Conservation (phyloP, 1,140 invertebrate genomes). For the Bactericera cockerelli region DNA sequence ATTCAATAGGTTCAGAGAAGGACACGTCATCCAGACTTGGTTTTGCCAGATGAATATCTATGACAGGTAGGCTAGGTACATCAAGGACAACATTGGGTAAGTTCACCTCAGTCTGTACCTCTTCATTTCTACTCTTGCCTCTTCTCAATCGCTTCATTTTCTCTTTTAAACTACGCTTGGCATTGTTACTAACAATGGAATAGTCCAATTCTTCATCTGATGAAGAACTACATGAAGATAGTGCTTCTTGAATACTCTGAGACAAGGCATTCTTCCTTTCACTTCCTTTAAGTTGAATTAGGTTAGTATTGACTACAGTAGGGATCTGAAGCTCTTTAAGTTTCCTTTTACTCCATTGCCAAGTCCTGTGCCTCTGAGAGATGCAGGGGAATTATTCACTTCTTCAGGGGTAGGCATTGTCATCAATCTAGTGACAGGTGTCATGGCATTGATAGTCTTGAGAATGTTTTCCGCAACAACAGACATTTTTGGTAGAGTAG, state of each 20-base stretch:
- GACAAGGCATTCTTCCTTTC: background rate
- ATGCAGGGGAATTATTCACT: background rate
- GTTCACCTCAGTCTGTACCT: background rate
- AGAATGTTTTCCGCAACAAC: background rate
- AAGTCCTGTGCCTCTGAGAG: background rate
- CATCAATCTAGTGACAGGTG: background rate
- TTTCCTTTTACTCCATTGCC: background rate
- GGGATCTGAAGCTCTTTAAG: background rate
- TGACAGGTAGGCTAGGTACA: background rate
- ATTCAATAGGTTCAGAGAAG: background rate
- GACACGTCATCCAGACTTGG: background rate
- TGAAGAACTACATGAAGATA: background rate
- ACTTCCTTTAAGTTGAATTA: constrained; percentile 1
- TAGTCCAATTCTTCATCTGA: background rate
- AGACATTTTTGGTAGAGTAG: background rate
- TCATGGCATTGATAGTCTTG: background rate
- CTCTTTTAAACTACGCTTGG: background rate
- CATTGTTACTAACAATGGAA: background rate
- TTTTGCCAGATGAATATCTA: background rate
- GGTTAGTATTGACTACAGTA: background rate
- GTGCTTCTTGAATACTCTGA: background rate
- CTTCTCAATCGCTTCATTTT: background rate
- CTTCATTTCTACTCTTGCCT: background rate
- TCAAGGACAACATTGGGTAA: background rate
- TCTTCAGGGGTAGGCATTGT: background rate